phyloP scores from a whole-genome alignment of 1,140 invertebrate genomes.

The Sycophaga agraensis region DNA sequence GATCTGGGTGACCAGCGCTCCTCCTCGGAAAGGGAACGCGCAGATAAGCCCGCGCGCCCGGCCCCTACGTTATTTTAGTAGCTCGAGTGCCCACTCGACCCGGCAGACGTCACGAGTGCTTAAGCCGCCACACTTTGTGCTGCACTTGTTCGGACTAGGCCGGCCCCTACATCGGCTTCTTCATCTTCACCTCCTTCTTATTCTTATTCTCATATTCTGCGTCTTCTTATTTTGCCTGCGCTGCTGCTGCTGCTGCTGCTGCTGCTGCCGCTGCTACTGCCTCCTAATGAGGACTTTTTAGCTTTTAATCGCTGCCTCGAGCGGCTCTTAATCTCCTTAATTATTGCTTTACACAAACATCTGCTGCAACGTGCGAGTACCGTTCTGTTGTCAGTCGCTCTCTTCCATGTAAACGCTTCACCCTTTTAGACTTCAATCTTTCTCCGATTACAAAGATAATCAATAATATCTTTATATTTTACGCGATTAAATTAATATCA shows the following conservation, averaged over 20 bases:
- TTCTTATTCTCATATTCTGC: neutral
- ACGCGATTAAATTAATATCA: no score
- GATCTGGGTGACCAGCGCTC: no score
- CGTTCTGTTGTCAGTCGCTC: no score
- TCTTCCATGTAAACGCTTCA: no score
- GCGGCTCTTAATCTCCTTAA: no score
- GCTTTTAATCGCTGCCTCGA: slow-evolving; percentile 1
- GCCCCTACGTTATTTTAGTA: slow-evolving; percentile 56
- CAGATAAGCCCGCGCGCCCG: neutral
- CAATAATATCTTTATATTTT: no score
- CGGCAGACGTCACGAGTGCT: slow-evolving; percentile 56
- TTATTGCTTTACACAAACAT: neutral
- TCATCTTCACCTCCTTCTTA: neutral
- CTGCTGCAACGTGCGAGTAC: neutral
- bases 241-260: no score
- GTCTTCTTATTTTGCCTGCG: no score
- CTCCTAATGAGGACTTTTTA: neutral
- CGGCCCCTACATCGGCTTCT: neutral
- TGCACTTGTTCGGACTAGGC: slow-evolving; percentile 1
- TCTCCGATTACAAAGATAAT: no score
- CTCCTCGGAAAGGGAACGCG: neutral
- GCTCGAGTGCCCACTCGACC: slow-evolving; percentile 56
- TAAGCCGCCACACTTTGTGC: slow-evolving; percentile 1
- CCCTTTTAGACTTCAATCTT: no score
- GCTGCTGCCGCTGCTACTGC: no score